phyloP scores from a whole-genome alignment of 2,113 vertebrate species.

The Sorex araneus region DNA sequence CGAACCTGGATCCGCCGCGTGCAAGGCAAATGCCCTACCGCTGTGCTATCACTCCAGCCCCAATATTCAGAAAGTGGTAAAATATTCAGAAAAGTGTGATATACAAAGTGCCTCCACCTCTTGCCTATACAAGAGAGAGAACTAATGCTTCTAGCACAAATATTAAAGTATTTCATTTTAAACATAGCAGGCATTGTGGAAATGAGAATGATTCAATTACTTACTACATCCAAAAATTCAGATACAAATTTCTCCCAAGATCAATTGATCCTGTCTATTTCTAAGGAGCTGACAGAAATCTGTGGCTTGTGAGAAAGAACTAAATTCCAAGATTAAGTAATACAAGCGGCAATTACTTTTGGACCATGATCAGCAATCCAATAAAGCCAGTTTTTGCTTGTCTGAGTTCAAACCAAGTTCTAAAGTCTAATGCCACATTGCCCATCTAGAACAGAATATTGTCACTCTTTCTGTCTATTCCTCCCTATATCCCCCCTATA shows the following conservation, averaged over 20 bases:
- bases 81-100: slow-evolving; percentile 47
- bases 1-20: too few relatives aligned
- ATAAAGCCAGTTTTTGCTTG: slow-evolving; percentile 47
- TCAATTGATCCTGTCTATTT: slow-evolving; percentile 32
- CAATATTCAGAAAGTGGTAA: background rate
- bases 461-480: slow-evolving; percentile 22
- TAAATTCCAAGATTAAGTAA: slow-evolving; percentile 26
- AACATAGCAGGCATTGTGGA: slow-evolving; percentile 1
- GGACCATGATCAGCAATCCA: background rate
- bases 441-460: slow-evolving; percentile 45
- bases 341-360: background rate
- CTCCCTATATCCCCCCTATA: background rate
- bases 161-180: slow-evolving; percentile 46
- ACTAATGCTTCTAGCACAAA: slow-evolving; percentile 20
- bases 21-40: too few relatives aligned
- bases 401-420: slow-evolving; percentile 47
- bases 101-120: background rate
- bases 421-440: background rate
- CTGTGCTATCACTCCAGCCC: too few relatives aligned
- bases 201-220: slow-evolving; percentile 52
- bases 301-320: slow-evolving; percentile 1
- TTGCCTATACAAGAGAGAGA: slow-evolving; percentile 17
- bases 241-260: slow-evolving; percentile 58
- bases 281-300: slow-evolving; percentile 59
- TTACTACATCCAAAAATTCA: slow-evolving; percentile 42